These are phyloP conservation scores for Euzetes globulus DNA, from an alignment of 2,888 invertebrate species.

Conservation along the genomic window DNA sequence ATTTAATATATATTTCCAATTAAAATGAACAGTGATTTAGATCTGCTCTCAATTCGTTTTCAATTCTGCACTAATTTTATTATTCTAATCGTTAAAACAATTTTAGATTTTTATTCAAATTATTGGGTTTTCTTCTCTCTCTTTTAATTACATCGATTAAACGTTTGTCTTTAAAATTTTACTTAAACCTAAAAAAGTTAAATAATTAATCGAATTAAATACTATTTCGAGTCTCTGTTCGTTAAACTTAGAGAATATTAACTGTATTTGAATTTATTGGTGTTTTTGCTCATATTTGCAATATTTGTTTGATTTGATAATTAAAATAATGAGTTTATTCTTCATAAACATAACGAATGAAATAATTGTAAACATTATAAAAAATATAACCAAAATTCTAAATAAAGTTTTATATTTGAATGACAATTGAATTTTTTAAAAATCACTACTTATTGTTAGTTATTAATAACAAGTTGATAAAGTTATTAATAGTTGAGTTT, in stretches of 20 bases:
- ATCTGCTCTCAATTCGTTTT: too few species aligned
- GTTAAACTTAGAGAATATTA: background rate
- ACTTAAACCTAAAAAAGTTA: background rate
- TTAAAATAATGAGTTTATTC: slow-evolving; percentile 19
- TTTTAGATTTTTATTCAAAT: background rate
- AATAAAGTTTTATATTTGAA: slow-evolving; percentile 13
- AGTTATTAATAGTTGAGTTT: too few species aligned
- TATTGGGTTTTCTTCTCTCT: too few species aligned
- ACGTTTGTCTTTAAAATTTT: background rate
- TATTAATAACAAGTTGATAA: too few species aligned
- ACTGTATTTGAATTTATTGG: slow-evolving; percentile 15
- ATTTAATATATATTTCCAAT: too few species aligned
- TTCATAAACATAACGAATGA: background rate
- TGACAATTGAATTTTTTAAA: background rate
- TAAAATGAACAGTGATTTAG: too few species aligned
- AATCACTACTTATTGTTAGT: too few species aligned
- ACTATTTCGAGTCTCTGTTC: background rate
- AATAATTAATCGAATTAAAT: background rate
- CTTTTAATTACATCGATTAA: too few species aligned
- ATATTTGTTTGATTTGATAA: slow-evolving; percentile 7
- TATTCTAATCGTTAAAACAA: background rate
- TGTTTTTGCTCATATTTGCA: slow-evolving; percentile 9
- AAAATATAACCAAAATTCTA: background rate
- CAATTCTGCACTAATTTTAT: background rate
- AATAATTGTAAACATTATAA: background rate